Percentiles rank a stretch among this genome's conserved stretches.
phyloP scores from a whole-genome alignment of 2,888 invertebrate genomes.

The Agriopis marginaria region DNA sequence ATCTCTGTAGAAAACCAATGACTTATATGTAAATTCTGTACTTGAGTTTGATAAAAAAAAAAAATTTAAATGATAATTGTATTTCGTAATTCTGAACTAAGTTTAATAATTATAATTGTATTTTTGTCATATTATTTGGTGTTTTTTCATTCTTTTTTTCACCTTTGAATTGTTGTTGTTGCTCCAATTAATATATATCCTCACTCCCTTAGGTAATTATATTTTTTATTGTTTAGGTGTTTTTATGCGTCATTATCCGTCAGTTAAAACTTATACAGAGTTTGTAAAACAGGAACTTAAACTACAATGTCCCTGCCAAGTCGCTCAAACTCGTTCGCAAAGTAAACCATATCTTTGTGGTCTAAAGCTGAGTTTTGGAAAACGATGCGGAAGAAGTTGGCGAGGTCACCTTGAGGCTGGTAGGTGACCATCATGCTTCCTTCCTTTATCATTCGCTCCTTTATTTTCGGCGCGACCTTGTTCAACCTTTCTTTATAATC shows the following conservation, averaged over 20 bases:
- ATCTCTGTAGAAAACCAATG: not conserved
- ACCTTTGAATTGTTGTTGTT: no score
- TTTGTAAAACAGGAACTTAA: slow-evolving; percentile 50
- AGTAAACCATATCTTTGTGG: slow-evolving; percentile 93
- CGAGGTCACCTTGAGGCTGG: slow-evolving; percentile 93
- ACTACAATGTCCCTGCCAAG: slow-evolving; percentile 89
- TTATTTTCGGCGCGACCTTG: slow-evolving; percentile 95
- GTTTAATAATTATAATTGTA: no score
- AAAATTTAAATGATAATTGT: no score
- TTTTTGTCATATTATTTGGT: no score
- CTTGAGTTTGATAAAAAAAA: not conserved
- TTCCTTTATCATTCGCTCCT: slow-evolving; percentile 97
- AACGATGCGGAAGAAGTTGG: slow-evolving; percentile 98
- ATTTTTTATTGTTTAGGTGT: not conserved
- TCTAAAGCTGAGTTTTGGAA: slow-evolving; percentile 96
- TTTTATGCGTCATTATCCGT: not conserved
- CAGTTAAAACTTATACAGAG: slow-evolving; percentile 27
- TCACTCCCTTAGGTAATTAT: not conserved
- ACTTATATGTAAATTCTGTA: not conserved
- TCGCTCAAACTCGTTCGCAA: slow-evolving; percentile 94
- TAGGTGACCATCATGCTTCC: slow-evolving; percentile 99
- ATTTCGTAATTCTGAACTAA: no score
- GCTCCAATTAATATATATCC: no score
- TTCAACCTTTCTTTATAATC: slow-evolving; percentile 89
- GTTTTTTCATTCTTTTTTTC: no score